These are phyloP conservation scores for Tangachromis dhanisi DNA, from an alignment of 2,113 vertebrate species.

Conservation along the genomic window DNA sequence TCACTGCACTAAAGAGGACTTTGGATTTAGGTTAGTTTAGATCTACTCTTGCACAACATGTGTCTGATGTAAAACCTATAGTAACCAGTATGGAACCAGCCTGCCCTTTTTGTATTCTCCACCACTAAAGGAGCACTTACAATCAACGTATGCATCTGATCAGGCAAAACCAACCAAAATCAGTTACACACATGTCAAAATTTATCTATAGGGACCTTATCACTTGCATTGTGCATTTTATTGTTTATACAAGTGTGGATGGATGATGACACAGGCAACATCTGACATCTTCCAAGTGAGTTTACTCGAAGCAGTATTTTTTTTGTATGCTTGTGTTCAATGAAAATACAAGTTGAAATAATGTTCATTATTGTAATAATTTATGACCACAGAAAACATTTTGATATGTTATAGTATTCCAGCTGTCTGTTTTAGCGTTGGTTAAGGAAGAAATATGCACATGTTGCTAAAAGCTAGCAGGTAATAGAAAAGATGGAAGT, in stretches of 20 bases:
- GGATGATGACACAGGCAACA: not conserved
- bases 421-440: not conserved
- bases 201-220: not conserved
- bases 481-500: not conserved
- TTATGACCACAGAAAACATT: not conserved
- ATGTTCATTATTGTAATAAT: not conserved
- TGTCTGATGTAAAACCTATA: not conserved
- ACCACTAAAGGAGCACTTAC: not conserved
- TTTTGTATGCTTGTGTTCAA: not conserved
- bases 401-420: not conserved
- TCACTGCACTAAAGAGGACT: not conserved
- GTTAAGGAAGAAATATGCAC: not conserved
- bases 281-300: not conserved
- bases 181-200: not conserved
- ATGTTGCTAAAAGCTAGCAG: not conserved
- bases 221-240: not conserved
- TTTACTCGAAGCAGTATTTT: not conserved
- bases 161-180: not conserved
- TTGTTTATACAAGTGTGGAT: not conserved
- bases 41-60: not conserved
- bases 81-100: not conserved
- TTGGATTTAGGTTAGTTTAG: not conserved
- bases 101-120: not conserved
- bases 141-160: not conserved
- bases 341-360: not conserved